Evolutionary conservation across 2,113 vertebrate species (phyloP).

Genomic region (Oenanthe melanoleuca): DNA sequence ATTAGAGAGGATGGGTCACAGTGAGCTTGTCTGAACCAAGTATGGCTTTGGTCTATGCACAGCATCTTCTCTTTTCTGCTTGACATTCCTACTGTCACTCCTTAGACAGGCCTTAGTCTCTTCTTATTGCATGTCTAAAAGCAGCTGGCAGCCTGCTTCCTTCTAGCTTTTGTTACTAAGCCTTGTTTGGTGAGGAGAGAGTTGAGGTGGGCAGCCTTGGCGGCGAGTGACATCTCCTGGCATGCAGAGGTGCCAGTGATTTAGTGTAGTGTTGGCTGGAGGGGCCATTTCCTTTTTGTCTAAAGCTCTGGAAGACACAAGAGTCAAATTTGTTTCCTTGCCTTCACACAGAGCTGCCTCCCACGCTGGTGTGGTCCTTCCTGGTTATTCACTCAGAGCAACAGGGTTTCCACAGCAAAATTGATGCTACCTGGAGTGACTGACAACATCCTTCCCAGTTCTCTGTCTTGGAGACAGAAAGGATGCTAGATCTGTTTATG

Average conservation of each 20-base stretch:
- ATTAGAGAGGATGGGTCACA: neutral
- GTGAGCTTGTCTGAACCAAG: neutral
- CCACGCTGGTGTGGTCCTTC: neutral
- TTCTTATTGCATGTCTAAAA: neutral
- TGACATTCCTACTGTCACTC: neutral
- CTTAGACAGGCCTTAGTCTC: neutral
- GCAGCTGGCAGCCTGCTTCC: neutral
- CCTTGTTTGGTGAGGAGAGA: neutral
- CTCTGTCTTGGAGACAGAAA: neutral
- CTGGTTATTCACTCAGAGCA: neutral
- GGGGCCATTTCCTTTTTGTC: neutral
- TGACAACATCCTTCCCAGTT: neutral
- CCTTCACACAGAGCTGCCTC: neutral
- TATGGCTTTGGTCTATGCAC: neutral
- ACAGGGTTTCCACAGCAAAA: neutral
- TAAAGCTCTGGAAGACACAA: neutral
- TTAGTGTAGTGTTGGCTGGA: neutral
- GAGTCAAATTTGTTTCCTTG: neutral
- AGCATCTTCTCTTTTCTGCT: neutral
- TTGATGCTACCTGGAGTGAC: neutral
- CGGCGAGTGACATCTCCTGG: conserved; percentile 7
- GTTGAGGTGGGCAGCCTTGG: neutral
- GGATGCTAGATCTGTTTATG: neutral
- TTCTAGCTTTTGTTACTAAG: neutral
- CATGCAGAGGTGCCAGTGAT: neutral